A percentile compares a stretch with the other conserved stretches of the same genome.
Evolutionary conservation across 2,113 vertebrate genomes (phyloP).

Genomic region (Anguilla rostrata): DNA sequence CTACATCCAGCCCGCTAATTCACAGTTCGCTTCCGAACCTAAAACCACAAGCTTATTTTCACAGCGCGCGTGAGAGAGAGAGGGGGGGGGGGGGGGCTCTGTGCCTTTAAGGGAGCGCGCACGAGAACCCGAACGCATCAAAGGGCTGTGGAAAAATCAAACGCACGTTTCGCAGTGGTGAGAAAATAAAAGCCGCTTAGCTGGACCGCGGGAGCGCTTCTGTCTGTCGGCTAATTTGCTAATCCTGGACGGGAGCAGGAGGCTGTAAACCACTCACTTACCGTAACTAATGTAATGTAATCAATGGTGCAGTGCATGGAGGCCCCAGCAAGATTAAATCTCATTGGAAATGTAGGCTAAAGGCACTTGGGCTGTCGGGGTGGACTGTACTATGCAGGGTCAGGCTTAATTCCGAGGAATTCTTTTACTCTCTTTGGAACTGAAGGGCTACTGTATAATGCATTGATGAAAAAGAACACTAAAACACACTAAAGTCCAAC

Average conservation of each 20-base stretch:
- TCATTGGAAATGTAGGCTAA: neutral
- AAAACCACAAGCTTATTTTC: neutral
- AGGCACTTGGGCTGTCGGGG: neutral
- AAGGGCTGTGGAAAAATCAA: slow-evolving; percentile 1
- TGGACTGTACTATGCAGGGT: neutral
- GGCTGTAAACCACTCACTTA: slow-evolving; percentile 4
- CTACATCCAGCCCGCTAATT: neutral
- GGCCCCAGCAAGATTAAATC: neutral
- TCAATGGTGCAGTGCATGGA: neutral
- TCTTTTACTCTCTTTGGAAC: neutral
- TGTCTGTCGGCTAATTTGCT: slow-evolving; percentile 3
- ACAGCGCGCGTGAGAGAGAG: neutral
- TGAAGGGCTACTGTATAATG: neutral
- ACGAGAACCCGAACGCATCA: neutral
- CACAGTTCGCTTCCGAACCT: neutral
- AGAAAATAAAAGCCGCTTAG: neutral
- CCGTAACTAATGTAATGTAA: slow-evolving; percentile 2
- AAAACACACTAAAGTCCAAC: neutral
- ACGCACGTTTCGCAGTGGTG: neutral
- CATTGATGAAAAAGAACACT: neutral
- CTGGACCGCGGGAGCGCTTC: neutral
- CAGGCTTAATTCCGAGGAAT: neutral
- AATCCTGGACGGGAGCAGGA: neutral
- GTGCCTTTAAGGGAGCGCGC: neutral
- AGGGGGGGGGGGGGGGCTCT: neutral